Evolutionary conservation across 92 coral and sea anemone genomes (phyloP).

Genomic region (Siderastrea siderea): DNA sequence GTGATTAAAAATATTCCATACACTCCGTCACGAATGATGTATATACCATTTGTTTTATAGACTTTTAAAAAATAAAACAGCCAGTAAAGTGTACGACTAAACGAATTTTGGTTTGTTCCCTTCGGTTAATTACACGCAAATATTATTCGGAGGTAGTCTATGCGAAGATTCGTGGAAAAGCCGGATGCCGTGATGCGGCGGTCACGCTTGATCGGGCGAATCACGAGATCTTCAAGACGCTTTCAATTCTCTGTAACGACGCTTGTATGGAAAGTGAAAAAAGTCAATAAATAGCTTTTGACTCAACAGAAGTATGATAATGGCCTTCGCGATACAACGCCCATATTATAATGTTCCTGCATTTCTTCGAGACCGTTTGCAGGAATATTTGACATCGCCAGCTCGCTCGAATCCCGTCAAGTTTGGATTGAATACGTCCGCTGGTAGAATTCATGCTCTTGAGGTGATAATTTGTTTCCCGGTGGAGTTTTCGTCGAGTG

Average conservation of each 20-base stretch:
- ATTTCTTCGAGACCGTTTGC: background rate
- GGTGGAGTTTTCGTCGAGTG: background rate
- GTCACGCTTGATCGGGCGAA: background rate
- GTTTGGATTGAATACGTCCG: background rate
- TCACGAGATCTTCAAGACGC: no score
- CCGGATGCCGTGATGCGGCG: background rate
- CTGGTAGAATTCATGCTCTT: background rate
- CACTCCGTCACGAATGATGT: no score
- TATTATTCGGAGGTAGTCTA: no score
- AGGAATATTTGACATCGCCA: no score
- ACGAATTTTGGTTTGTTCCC: no score
- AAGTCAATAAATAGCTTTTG: background rate
- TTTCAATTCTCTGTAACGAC: background rate
- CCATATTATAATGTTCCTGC: slow-evolving; percentile 2
- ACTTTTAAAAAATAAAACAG: no score
- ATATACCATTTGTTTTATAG: no score
- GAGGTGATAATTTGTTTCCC: background rate
- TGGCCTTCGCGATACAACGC: background rate
- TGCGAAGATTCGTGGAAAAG: background rate
- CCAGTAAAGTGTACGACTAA: no score
- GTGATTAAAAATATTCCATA: no score
- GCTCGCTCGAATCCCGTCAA: background rate
- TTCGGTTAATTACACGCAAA: no score
- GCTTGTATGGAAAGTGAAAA: background rate
- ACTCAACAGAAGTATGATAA: background rate